Conservation (phyloP, 2,888 invertebrate genomes). For the Empis livida region DNA sequence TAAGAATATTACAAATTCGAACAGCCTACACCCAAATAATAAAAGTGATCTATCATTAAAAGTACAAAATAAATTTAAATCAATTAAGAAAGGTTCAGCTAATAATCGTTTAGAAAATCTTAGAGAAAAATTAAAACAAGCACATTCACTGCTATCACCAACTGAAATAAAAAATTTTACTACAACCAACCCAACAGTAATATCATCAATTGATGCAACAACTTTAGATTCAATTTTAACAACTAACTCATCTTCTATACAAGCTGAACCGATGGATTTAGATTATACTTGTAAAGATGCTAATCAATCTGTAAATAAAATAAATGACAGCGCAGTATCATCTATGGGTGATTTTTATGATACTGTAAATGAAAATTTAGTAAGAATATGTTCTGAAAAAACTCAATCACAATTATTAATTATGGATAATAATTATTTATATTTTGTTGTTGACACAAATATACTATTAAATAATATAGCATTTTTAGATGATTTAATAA, state of each 20-base stretch:
- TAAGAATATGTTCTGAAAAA: conserved; percentile 17
- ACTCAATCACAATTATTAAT: conserved; percentile 13
- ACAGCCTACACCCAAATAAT: no score
- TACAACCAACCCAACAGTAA: not conserved
- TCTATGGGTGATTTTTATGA: conserved; percentile 17
- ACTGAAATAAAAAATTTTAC: not conserved
- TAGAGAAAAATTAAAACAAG: conserved; percentile 8
- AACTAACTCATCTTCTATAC: not conserved
- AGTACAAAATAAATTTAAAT: not conserved
- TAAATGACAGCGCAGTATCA: conserved; percentile 5
- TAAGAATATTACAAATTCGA: no score
- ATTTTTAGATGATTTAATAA: conserved; percentile 29
- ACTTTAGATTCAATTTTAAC: not conserved
- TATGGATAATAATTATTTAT: conserved; percentile 17
- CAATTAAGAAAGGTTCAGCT: conserved; percentile 9
- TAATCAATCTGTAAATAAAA: not conserved
- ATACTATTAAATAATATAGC: conserved; percentile 35
- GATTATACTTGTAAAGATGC: conserved; percentile 11
- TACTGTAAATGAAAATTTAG: conserved; percentile 19
- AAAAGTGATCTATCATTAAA: no score
- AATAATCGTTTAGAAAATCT: conserved; percentile 17
- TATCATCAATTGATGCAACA: not conserved
- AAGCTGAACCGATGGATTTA: conserved; percentile 25
- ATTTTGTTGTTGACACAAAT: conserved; percentile 41
- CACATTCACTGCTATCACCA: not conserved